Percentiles rank a stretch among this genome's conserved stretches.
phyloP scores from a whole-genome alignment of 2,888 invertebrate species.

The Ceratothoa steindachneri region DNA sequence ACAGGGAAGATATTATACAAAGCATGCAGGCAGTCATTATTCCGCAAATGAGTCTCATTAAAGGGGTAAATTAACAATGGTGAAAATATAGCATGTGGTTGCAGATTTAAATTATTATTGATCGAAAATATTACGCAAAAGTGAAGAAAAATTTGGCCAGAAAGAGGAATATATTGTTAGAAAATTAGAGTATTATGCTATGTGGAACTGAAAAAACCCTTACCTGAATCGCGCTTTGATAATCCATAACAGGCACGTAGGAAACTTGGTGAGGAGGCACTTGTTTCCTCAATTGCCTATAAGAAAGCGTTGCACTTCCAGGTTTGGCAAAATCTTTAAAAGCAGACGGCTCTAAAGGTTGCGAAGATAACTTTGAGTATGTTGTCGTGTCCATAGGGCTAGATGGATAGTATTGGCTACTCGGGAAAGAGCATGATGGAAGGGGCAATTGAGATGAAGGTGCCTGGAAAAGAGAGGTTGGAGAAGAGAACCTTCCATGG shows the following conservation, averaged over 20 bases:
- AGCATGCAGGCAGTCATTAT: too few species aligned
- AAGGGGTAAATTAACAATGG: too few species aligned
- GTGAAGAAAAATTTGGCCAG: too few species aligned
- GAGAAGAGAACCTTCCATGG: not conserved
- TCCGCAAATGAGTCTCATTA: too few species aligned
- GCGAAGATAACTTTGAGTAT: not conserved
- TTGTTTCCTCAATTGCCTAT: not conserved
- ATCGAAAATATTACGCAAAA: too few species aligned
- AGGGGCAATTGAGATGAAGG: not conserved
- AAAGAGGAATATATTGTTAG: too few species aligned
- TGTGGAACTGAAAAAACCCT: too few species aligned
- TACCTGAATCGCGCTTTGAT: not conserved
- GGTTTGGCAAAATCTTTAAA: not conserved
- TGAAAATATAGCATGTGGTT: too few species aligned
- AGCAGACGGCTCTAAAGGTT: not conserved
- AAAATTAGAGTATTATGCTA: too few species aligned
- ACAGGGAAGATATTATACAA: too few species aligned
- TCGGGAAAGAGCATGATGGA: not conserved
- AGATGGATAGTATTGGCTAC: not conserved
- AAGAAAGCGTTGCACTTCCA: not conserved
- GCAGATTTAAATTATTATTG: too few species aligned
- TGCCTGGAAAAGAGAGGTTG: not conserved
- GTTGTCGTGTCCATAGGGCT: not conserved
- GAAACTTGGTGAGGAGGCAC: not conserved
- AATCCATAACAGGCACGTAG: not conserved